phyloP scores from a whole-genome alignment of 2,888 invertebrate species.

The Hydroisotoma schaefferi region DNA sequence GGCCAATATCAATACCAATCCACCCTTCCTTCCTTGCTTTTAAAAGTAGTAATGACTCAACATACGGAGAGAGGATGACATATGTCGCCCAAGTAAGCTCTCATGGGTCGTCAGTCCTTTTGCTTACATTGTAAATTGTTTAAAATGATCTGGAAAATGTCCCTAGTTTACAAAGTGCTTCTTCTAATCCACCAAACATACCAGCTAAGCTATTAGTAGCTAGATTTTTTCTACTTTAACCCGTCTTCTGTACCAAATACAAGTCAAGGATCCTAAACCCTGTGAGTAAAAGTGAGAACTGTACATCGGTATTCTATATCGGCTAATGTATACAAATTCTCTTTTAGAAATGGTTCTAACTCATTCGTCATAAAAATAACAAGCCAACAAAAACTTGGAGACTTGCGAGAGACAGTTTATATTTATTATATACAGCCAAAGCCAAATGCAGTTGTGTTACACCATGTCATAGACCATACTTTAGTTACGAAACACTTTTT shows the following conservation, averaged over 20 bases:
- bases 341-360: constrained; percentile 3
- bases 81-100: constrained; percentile 16
- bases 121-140: constrained; percentile 14
- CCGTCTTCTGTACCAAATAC: no score
- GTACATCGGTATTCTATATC: neutral
- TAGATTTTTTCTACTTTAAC: no score
- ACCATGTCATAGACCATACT: no score
- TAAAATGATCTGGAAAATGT: constrained; percentile 14
- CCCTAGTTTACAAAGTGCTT: constrained; percentile 3
- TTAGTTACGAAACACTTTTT: no score
- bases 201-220: no score
- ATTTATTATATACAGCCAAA: no score
- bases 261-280: neutral
- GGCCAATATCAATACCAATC: no score
- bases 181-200: neutral
- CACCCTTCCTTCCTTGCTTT: no score
- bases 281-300: neutral
- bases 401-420: constrained; percentile 13
- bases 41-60: no score
- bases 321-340: neutral
- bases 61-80: constrained; percentile 14
- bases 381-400: neutral
- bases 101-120: neutral
- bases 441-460: no score
- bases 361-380: constrained; percentile 16